Percentiles rank a stretch among this genome's conserved stretches.
Evolutionary conservation across 2,113 vertebrate species (phyloP).

Genomic region (Patagioenas fasciata): DNA sequence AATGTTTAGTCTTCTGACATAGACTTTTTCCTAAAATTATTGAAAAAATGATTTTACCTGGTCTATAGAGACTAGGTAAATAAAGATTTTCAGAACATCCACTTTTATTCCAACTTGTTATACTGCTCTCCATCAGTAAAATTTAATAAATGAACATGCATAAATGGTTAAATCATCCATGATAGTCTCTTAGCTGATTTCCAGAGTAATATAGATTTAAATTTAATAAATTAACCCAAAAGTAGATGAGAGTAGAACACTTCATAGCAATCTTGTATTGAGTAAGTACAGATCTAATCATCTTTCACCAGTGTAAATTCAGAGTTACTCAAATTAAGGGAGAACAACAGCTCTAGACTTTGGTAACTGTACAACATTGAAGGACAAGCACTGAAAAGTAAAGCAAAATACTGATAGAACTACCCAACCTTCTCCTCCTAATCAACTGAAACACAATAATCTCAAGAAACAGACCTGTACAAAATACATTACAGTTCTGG

Average conservation of each 20-base stretch:
- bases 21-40: neutral
- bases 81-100: neutral
- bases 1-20: neutral
- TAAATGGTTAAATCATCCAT: neutral
- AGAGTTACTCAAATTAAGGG: neutral
- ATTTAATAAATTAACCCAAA: neutral
- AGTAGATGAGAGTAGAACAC: neutral
- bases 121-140: neutral
- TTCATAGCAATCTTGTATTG: neutral
- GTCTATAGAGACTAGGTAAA: neutral
- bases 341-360: neutral
- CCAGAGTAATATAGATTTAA: neutral
- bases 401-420: neutral
- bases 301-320: neutral
- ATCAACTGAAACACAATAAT: neutral
- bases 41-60: neutral
- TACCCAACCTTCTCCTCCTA: neutral
- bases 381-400: neutral
- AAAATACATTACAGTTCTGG: neutral
- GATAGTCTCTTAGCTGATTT: neutral
- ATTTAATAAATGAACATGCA: neutral
- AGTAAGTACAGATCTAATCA: neutral
- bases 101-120: neutral
- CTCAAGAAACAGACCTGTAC: neutral
- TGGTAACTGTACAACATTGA: neutral